Conservation (phyloP, 2,888 invertebrate genomes). For the Agrenia bidenticulata region DNA sequence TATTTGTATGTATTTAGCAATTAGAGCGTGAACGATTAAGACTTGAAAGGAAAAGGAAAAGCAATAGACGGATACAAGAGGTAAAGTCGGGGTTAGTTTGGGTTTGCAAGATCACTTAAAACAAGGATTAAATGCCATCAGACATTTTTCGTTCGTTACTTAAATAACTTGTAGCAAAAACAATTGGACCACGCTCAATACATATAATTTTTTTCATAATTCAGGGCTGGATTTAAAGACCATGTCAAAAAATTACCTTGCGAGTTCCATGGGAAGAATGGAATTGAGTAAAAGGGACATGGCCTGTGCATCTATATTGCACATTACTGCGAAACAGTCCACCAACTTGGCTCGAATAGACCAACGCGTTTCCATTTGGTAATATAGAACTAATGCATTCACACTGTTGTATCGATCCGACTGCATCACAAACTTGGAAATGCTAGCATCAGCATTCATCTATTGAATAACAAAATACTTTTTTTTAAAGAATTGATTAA, state of each 20-base stretch:
- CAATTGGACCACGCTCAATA: slow-evolving; percentile 25
- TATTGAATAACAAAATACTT: slow-evolving; percentile 55
- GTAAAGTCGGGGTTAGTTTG: no score
- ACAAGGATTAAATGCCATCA: no score
- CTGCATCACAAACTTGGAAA: slow-evolving; percentile 79
- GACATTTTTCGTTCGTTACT: no score
- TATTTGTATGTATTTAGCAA: not conserved
- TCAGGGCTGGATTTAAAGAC: not conserved
- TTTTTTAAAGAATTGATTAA: no score
- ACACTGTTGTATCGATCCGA: slow-evolving; percentile 81
- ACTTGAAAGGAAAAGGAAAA: no score
- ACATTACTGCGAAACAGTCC: slow-evolving; percentile 84
- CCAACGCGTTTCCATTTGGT: slow-evolving; percentile 94
- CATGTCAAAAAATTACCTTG: slow-evolving; percentile 62
- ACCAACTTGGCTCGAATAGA: slow-evolving; percentile 77
- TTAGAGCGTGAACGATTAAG: no score
- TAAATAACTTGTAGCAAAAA: no score
- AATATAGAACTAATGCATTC: slow-evolving; percentile 83
- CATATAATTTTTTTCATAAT: not conserved
- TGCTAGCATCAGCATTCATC: slow-evolving; percentile 89
- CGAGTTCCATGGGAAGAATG: slow-evolving; percentile 85
- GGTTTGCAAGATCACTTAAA: no score
- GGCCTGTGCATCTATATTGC: slow-evolving; percentile 77
- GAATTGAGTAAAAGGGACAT: slow-evolving; percentile 82
- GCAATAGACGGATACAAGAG: no score